Evolutionary conservation across 2,888 invertebrate species (phyloP), one percentile per base, ranked within the genome.

Genomic region (Aleiodes testaceus): DNA sequence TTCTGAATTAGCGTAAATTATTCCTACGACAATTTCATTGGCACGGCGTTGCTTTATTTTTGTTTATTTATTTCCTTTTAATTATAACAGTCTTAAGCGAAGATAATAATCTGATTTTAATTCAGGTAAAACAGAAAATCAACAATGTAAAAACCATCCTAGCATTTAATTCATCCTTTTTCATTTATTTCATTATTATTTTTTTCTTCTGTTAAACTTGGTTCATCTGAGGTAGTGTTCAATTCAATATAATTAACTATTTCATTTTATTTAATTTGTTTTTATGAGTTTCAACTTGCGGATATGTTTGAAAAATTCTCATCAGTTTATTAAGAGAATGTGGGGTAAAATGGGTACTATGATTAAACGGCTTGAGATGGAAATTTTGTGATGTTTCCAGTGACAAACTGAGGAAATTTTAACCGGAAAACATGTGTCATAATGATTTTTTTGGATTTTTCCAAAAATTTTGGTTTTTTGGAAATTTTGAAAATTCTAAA

Each of bases 191-290:
- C 11, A 42, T 26, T 47, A 16, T 47, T 16, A 7, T 5, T 44
- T 59, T 42, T 42, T 59, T 42, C 44, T 9, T 42, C n/a, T 42
- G 12, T 42, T 59, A 16, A 42, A 42, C 36, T 59, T 59, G 59
- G 42, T 42, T 30, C 30, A 30, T 55, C 18, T 59, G 59, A 59
- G 59, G 42, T 59, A 59, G 59, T 59, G 36, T 59, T 53, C 1
- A 59, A 59, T 47, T 59, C 16, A 59, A 59, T 59, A 42, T 42
- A 18, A 42, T 36, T 36, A 16, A 59, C 59, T 30, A 59, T 59
- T 59, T 55, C 36, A 30, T n/a, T 55, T 53, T 55, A 14, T 55
- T 55, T 55, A 7, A 14, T 47, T 26, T 55, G 2, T 55, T 18
- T 3, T 16, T 59, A 59, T 42, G 11, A 59, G 16, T 59, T 42